phyloP scores from a whole-genome alignment of 2,888 invertebrate species.

The Rhimphoctona megacephalus region DNA sequence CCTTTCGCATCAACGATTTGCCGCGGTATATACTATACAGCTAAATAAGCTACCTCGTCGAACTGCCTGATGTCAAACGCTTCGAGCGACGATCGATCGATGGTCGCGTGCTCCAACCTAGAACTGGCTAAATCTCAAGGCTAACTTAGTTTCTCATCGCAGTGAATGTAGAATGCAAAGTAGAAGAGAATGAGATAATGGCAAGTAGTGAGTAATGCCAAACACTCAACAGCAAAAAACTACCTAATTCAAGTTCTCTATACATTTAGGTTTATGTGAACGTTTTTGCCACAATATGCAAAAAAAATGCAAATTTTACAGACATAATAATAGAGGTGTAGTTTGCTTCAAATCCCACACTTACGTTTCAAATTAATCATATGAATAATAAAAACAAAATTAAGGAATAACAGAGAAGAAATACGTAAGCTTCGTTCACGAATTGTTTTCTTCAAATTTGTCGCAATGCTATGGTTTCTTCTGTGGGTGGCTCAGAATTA shows the following conservation, averaged over 20 bases:
- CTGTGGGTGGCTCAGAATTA: background rate
- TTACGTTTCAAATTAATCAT: no score
- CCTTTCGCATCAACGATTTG: conserved; percentile 42
- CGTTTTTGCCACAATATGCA: background rate
- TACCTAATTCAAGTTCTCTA: background rate
- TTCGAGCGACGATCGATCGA: conserved; percentile 53
- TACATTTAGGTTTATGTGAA: background rate
- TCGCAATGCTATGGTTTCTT: background rate
- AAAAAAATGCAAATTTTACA: background rate
- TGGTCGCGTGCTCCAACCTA: conserved; percentile 46
- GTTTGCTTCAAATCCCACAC: no score
- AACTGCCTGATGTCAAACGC: conserved; percentile 18
- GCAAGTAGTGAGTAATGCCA: background rate
- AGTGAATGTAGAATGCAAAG: conserved; percentile 5
- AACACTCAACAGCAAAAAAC: conserved; percentile 1
- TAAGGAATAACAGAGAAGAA: background rate
- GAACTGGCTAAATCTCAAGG: background rate
- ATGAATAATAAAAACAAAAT: background rate
- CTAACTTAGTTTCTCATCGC: conserved; percentile 1
- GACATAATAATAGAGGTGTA: no score
- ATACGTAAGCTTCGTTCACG: background rate
- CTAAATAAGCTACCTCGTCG: background rate
- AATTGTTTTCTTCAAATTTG: background rate
- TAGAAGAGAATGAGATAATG: conserved; percentile 10
- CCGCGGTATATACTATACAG: conserved; percentile 8